A percentile compares a stretch with the other conserved stretches of the same genome.
These are phyloP conservation scores for Pilophorus perplexus DNA, from an alignment of 2,888 invertebrate species.

Conservation along the genomic window DNA sequence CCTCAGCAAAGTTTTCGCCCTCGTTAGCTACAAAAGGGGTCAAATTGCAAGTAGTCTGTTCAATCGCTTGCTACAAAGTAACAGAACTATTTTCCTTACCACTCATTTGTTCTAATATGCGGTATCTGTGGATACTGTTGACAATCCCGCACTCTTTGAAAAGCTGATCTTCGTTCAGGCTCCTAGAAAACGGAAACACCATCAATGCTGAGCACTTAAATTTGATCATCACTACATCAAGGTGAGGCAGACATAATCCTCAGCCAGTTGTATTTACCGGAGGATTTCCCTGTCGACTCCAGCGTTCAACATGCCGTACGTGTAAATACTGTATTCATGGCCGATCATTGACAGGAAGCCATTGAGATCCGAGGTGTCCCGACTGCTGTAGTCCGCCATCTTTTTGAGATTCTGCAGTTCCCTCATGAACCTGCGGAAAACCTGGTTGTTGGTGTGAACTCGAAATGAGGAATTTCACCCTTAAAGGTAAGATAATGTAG, in stretches of 20 bases:
- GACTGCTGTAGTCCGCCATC: conserved; percentile 94
- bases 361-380: conserved; percentile 87
- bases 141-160: conserved; percentile 83
- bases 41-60: conserved; percentile 1
- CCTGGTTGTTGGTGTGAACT: not conserved
- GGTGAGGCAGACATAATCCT: not conserved
- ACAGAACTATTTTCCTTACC: too few species aligned
- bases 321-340: conserved; percentile 90
- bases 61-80: conserved; percentile 12
- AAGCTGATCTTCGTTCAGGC: conserved; percentile 85
- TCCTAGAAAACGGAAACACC: conserved; percentile 45
- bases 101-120: conserved; percentile 52
- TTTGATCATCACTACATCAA: not conserved
- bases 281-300: conserved; percentile 91
- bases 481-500: too few species aligned
- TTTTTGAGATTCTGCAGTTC: conserved; percentile 90
- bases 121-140: conserved; percentile 90
- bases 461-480: too few species aligned
- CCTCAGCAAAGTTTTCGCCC: not conserved
- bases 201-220: not conserved
- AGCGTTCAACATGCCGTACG: conserved; percentile 92
- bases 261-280: conserved; percentile 56
- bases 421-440: conserved; percentile 71
- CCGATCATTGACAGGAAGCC: conserved; percentile 80
- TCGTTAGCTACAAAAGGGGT: conserved; percentile 9